A percentile compares a stretch with the other conserved stretches of the same genome.
These are phyloP conservation scores for Saccostrea echinata DNA, from an alignment of 1,140 invertebrate species.

Conservation along the genomic window DNA sequence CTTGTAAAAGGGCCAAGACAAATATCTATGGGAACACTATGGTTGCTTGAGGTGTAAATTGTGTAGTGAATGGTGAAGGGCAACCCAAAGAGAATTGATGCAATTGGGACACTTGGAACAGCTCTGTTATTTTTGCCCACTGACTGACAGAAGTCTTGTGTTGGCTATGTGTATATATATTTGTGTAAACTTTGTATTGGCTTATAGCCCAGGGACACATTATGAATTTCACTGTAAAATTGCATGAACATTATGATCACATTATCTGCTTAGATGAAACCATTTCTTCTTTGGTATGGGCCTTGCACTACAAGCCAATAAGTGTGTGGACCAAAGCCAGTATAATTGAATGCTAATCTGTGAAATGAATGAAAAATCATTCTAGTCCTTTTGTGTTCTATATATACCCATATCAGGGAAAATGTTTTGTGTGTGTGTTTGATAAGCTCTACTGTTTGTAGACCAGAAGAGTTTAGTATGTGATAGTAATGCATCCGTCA, in stretches of 20 bases:
- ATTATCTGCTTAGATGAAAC: constrained; percentile 18
- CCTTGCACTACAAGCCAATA: not conserved
- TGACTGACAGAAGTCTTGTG: constrained; percentile 17
- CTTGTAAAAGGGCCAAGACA: constrained; percentile 33
- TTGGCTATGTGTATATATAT: not conserved
- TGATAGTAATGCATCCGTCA: not conserved
- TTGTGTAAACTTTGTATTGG: constrained; percentile 22
- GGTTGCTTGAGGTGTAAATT: constrained; percentile 24
- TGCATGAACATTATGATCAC: constrained; percentile 26
- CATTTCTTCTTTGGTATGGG: constrained; percentile 17
- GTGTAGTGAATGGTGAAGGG: constrained; percentile 33
- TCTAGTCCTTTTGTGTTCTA: not conserved
- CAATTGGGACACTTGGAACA: constrained; percentile 16
- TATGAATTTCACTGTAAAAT: constrained; percentile 33
- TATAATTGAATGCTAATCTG: not conserved
- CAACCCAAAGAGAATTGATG: constrained; percentile 8
- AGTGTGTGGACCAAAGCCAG: not conserved
- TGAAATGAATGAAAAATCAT: not conserved
- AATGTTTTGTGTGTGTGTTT: too few species aligned
- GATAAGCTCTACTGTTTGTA: not conserved
- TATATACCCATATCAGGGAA: too few species aligned
- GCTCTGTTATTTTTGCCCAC: constrained; percentile 8
- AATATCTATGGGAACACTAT: constrained; percentile 35
- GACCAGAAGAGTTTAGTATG: not conserved
- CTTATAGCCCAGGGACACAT: constrained; percentile 1